Percentiles rank a stretch among this genome's conserved stretches.
Conservation (phyloP, 2,888 invertebrate genomes). For the Gymnocheta viridis region DNA sequence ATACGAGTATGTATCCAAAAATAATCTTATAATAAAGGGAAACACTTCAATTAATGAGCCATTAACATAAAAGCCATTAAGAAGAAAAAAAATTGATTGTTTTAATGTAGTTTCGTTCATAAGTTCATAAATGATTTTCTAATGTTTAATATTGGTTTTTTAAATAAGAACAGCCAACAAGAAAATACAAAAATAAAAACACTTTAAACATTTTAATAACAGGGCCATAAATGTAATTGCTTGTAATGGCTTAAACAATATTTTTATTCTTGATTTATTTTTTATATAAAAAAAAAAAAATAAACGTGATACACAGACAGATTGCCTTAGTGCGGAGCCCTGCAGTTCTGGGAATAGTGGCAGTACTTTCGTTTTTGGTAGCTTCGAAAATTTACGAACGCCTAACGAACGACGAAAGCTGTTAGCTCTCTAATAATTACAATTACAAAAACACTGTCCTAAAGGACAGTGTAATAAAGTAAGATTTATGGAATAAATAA, state of each 20-base stretch:
- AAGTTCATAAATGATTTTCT: conserved; percentile 44
- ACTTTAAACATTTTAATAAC: conserved; percentile 45
- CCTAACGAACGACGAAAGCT: too few species aligned
- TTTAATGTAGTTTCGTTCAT: neutral
- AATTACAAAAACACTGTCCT: too few species aligned
- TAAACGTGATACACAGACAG: neutral
- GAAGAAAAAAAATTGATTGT: neutral
- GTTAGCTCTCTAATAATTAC: too few species aligned
- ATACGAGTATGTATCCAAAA: neutral
- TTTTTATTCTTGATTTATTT: neutral
- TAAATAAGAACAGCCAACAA: neutral
- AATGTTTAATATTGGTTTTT: conserved; percentile 1
- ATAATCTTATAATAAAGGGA: conserved; percentile 41
- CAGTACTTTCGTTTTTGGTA: too few species aligned
- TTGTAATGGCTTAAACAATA: conserved; percentile 44
- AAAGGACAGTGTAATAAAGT: too few species aligned
- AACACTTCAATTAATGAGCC: conserved; percentile 67
- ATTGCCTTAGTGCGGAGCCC: neutral
- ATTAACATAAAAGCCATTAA: conserved; percentile 59
- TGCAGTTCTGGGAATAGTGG: neutral
- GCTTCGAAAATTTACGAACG: too few species aligned
- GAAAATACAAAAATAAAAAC: conserved; percentile 32
- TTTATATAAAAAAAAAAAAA: neutral
- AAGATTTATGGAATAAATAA: too few species aligned
- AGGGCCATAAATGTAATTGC: conserved; percentile 66